A percentile compares a stretch with the other conserved stretches of the same genome.
These are phyloP conservation scores for Haemorhous mexicanus DNA, from an alignment of 2,113 vertebrate species.

Conservation along the genomic window DNA sequence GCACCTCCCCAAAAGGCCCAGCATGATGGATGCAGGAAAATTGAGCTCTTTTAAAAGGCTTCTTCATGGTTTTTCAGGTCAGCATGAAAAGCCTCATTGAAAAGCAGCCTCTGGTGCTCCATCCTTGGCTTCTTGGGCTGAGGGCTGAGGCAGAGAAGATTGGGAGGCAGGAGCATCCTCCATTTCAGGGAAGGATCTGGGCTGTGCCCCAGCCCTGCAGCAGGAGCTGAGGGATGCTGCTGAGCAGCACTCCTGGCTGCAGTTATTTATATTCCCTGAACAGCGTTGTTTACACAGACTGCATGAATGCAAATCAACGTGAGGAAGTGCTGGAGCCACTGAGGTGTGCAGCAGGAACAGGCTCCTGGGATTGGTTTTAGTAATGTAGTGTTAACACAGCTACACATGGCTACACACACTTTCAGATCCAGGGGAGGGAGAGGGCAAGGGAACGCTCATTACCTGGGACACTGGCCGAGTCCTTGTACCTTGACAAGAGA, in stretches of 20 bases:
- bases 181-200: neutral
- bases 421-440: slow-evolving; percentile 17
- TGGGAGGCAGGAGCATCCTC: neutral
- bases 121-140: neutral
- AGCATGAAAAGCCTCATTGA: neutral
- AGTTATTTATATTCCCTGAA: slow-evolving; percentile 74
- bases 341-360: slow-evolving; percentile 70
- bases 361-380: slow-evolving; percentile 73
- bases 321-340: slow-evolving; percentile 52
- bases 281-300: slow-evolving; percentile 75
- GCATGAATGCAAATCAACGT: slow-evolving; percentile 75
- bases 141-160: neutral
- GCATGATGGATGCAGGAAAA: neutral
- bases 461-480: slow-evolving; percentile 64
- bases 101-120: neutral
- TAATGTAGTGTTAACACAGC: slow-evolving; percentile 76
- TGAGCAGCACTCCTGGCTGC: slow-evolving; percentile 53
- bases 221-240: neutral
- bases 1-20: neutral
- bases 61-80: neutral
- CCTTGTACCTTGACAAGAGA: slow-evolving; percentile 60
- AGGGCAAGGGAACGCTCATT: slow-evolving; percentile 41
- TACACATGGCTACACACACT: slow-evolving; percentile 76
- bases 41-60: rapidly evolving
- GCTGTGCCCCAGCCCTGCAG: neutral